phyloP scores from a whole-genome alignment of 2,797 vertebrate species.

The Monodelphis domestica region DNA sequence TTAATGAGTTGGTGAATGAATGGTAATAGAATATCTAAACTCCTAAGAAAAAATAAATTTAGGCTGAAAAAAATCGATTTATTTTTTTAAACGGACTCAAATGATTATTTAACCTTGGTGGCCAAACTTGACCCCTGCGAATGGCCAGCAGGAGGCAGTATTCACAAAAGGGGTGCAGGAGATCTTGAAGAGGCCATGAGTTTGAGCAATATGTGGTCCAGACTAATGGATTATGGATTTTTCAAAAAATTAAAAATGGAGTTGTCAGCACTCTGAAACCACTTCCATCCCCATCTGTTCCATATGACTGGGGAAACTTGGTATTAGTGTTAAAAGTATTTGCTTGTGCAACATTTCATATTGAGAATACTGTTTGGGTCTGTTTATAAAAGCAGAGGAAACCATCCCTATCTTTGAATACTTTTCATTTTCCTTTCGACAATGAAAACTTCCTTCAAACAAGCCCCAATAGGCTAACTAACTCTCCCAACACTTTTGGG shows the following conservation, averaged over 20 bases:
- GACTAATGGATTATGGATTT: constrained; percentile 68
- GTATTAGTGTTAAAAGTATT: constrained; percentile 62
- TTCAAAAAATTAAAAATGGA: constrained; percentile 64
- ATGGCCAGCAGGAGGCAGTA: constrained; percentile 78
- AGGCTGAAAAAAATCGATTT: constrained; percentile 49
- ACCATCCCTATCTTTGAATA: background rate
- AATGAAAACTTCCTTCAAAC: constrained; percentile 1
- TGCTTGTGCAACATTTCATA: background rate
- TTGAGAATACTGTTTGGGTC: background rate
- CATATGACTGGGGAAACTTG: constrained; percentile 39
- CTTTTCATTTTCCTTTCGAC: constrained; percentile 15
- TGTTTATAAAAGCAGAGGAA: constrained; percentile 49
- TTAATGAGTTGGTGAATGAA: constrained; percentile 50
- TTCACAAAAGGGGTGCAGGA: constrained; percentile 64
- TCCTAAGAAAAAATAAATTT: constrained; percentile 17
- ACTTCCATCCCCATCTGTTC: constrained; percentile 69
- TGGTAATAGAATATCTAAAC: constrained; percentile 15
- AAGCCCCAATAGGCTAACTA: background rate
- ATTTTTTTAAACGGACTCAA: constrained; percentile 29
- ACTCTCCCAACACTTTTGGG: background rate
- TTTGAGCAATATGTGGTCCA: constrained; percentile 54
- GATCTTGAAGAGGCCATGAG: constrained; percentile 39
- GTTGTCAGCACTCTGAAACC: constrained; percentile 70
- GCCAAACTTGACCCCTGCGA: constrained; percentile 23
- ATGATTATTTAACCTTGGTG: constrained; percentile 60